These are phyloP conservation scores for Drosophila nigricruria DNA, from an alignment of 2,888 invertebrate genomes.

Conservation along the genomic window DNA sequence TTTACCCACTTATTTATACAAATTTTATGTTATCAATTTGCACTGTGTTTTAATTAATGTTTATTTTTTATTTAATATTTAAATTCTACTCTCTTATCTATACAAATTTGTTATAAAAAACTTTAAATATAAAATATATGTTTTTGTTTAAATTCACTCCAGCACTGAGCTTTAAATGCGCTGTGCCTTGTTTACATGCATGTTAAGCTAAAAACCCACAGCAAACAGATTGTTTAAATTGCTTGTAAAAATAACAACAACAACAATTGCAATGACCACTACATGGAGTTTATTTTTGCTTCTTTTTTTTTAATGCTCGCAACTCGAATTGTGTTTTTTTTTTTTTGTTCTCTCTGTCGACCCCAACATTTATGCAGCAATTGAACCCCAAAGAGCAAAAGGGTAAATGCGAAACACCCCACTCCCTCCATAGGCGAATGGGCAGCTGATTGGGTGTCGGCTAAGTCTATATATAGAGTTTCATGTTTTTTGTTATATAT, in stretches of 20 bases:
- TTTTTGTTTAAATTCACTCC: constrained; percentile 8
- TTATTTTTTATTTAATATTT: neutral
- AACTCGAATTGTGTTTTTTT: constrained; percentile 62
- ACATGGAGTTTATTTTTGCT: constrained; percentile 25
- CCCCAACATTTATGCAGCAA: constrained; percentile 69
- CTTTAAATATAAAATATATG: neutral
- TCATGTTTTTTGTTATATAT: neutral
- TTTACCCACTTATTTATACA: neutral
- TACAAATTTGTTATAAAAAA: neutral
- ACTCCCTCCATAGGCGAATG: constrained; percentile 12
- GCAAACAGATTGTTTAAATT: constrained; percentile 74
- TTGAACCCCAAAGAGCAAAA: constrained; percentile 73
- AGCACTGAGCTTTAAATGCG: constrained; percentile 38
- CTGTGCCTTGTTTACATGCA: constrained; percentile 54
- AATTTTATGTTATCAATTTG: too few species aligned
- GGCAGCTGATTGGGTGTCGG: constrained; percentile 21
- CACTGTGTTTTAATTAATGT: too few species aligned
- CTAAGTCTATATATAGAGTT: constrained; percentile 38
- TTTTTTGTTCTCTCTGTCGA: constrained; percentile 46
- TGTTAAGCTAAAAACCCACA: constrained; percentile 57
- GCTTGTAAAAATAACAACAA: constrained; percentile 67
- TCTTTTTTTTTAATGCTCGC: constrained; percentile 40
- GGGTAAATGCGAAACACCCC: constrained; percentile 51
- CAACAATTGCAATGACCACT: constrained; percentile 54
- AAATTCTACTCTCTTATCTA: neutral